Evolutionary conservation across 1,140 invertebrate genomes (phyloP).

Genomic region (Euura lappo): DNA sequence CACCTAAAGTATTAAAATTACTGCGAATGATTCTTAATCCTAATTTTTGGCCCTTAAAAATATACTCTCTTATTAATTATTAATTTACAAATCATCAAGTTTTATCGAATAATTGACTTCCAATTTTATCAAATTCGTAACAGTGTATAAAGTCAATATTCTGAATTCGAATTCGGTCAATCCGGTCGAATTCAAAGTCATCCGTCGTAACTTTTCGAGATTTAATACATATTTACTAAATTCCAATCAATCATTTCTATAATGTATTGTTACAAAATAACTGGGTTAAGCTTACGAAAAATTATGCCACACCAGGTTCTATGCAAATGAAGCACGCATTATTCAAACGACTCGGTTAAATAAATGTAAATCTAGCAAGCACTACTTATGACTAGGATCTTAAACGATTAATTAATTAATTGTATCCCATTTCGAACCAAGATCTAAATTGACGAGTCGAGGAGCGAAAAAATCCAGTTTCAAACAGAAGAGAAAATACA

Average conservation of each 20-base stretch:
- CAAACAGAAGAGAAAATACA: too few species aligned
- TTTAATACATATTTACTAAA: too few species aligned
- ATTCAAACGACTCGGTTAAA: neutral
- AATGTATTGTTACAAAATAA: neutral
- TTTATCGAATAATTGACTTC: neutral
- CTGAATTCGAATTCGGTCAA: too few species aligned
- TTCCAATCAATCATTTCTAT: too few species aligned
- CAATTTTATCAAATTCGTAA: neutral
- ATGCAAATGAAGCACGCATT: neutral
- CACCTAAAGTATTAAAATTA: neutral
- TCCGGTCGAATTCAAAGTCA: too few species aligned
- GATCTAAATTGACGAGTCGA: neutral
- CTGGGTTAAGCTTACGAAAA: neutral
- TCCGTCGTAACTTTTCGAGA: too few species aligned
- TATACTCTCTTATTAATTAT: neutral
- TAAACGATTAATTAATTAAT: neutral
- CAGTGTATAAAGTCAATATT: too few species aligned
- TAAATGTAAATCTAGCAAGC: neutral
- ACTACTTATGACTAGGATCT: conserved; percentile 5
- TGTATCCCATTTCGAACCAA: neutral
- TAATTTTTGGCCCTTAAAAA: conserved; percentile 2
- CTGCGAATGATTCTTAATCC: neutral
- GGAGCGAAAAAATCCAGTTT: too few species aligned
- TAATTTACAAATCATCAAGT: neutral
- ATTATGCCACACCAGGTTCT: neutral